Percentiles rank a stretch among this genome's conserved stretches.
Conservation (phyloP, 2,888 invertebrate species). For the Elysia crispata region DNA sequence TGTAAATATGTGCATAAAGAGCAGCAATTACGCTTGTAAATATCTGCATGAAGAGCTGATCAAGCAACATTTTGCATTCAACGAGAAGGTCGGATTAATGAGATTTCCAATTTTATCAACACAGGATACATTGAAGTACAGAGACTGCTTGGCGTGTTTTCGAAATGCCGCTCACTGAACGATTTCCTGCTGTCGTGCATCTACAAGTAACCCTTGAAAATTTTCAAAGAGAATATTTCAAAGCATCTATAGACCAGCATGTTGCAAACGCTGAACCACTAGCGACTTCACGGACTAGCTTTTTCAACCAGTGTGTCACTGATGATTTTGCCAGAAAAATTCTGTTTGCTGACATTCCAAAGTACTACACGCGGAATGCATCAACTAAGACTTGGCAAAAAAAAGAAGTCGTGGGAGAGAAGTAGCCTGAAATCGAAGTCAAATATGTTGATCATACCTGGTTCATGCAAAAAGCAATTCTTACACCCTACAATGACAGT, state of each 20-base stretch:
- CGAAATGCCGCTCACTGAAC: conserved; percentile 11
- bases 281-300: not conserved
- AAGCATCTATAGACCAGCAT: not conserved
- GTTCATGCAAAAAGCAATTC: too few relatives aligned
- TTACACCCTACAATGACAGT: conserved; percentile 9
- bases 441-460: too few relatives aligned
- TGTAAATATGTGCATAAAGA: conserved; percentile 3
- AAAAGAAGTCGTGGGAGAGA: too few relatives aligned
- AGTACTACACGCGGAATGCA: too few relatives aligned
- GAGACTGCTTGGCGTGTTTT: conserved; percentile 5
- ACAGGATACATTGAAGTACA: not conserved
- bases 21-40: not conserved
- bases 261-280: not conserved
- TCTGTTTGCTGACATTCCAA: not conserved
- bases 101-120: too few relatives aligned
- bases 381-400: too few relatives aligned
- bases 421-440: too few relatives aligned
- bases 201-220: not conserved
- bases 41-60: conserved; percentile 1
- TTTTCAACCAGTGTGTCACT: not conserved
- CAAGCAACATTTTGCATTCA: conserved; percentile 17
- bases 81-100: too few relatives aligned
- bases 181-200: not conserved
- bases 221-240: not conserved
- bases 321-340: too few relatives aligned